phyloP scores from a whole-genome alignment of 2,113 vertebrate genomes.

The Myotis lucifugus region DNA sequence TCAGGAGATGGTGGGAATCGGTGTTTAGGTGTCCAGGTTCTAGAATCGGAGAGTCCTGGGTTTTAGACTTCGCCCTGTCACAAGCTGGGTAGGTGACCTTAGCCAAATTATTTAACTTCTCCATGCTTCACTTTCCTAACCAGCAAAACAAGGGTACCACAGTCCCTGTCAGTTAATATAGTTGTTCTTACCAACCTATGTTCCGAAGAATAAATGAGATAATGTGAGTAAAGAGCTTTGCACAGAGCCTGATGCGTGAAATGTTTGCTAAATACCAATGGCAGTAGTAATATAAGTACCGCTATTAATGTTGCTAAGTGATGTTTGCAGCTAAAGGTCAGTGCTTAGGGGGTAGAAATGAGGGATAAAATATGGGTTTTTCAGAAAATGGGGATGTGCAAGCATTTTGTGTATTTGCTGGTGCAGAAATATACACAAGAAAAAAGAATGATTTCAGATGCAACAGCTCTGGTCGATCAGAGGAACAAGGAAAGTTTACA shows the following conservation, averaged over 20 bases:
- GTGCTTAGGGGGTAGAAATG: background rate
- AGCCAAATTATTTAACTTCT: background rate
- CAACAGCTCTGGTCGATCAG: background rate
- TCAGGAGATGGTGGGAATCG: background rate
- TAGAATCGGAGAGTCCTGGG: background rate
- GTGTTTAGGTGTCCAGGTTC: background rate
- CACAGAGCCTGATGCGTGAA: background rate
- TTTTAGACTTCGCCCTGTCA: background rate
- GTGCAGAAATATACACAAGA: background rate
- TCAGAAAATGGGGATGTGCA: background rate
- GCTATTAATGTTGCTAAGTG: background rate
- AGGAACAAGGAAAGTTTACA: background rate
- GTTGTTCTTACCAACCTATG: background rate
- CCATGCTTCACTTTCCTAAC: background rate
- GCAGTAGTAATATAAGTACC: background rate
- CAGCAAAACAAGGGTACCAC: background rate
- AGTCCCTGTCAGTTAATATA: background rate
- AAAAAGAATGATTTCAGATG: slow-evolving; percentile 8
- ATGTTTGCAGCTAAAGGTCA: background rate
- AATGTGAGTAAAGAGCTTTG: background rate
- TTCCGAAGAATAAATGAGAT: slow-evolving; percentile 6
- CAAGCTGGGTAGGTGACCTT: background rate
- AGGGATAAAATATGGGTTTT: background rate
- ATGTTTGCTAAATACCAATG: background rate
- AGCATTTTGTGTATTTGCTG: background rate